Evolutionary conservation across 2,888 invertebrate species (phyloP).

Genomic region (Selenia dentaria): DNA sequence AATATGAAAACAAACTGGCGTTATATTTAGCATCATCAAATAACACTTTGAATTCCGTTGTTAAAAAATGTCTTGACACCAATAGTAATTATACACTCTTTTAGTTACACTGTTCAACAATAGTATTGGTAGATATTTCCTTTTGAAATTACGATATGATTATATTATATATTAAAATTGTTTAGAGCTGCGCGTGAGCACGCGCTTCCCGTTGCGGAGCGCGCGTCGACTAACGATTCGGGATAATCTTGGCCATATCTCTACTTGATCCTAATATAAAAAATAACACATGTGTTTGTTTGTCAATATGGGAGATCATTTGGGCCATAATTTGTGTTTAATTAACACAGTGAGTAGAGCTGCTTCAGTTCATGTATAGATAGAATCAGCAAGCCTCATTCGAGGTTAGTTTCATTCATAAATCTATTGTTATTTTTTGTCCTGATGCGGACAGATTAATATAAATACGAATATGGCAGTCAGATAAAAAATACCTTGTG

Average conservation of each 20-base stretch:
- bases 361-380: too few relatives aligned
- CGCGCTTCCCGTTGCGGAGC: conserved; percentile 14
- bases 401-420: too few relatives aligned
- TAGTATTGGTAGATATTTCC: too few relatives aligned
- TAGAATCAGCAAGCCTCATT: too few relatives aligned
- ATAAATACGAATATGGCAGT: too few relatives aligned
- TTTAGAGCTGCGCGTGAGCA: background rate
- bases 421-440: too few relatives aligned
- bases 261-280: conserved; percentile 11
- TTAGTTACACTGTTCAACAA: too few relatives aligned
- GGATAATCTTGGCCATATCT: conserved; percentile 34
- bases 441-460: too few relatives aligned
- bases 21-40: background rate
- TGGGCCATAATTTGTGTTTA: background rate
- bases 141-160: background rate
- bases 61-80: too few relatives aligned
- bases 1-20: background rate
- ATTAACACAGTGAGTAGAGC: too few relatives aligned
- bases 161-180: background rate
- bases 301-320: conserved; percentile 6
- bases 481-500: too few relatives aligned
- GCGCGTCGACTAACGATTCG: conserved; percentile 18
- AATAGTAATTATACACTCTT: too few relatives aligned
- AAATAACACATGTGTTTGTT: conserved; percentile 14
- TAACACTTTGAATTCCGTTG: background rate